phyloP scores from a whole-genome alignment of 2,888 invertebrate genomes.

The Penaeus monodon region DNA sequence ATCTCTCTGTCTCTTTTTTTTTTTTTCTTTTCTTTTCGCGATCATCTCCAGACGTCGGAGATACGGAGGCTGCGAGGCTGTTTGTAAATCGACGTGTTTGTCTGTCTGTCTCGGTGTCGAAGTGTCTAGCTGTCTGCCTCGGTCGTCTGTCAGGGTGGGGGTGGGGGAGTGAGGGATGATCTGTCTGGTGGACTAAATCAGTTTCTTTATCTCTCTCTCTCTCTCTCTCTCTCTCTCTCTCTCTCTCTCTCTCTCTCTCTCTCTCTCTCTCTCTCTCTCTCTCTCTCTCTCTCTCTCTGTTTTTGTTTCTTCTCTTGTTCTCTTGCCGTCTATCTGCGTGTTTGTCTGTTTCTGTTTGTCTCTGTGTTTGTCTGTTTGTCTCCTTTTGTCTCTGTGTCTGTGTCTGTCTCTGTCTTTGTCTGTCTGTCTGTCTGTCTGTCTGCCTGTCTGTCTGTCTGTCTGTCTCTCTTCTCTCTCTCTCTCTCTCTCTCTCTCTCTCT shows the following conservation, averaged over 20 bases:
- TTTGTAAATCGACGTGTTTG: too few relatives aligned
- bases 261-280: not conserved
- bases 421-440: too few relatives aligned
- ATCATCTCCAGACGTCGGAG: too few relatives aligned
- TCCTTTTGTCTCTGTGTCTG: not conserved
- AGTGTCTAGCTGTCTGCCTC: too few relatives aligned
- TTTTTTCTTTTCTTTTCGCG: too few relatives aligned
- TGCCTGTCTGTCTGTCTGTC: not conserved
- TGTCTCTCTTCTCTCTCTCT: not conserved
- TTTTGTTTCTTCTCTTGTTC: not conserved
- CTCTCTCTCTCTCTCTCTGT: not conserved
- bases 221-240: not conserved
- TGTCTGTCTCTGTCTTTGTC: not conserved
- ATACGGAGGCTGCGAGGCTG: too few relatives aligned
- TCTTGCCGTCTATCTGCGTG: not conserved
- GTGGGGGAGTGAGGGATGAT: too few relatives aligned
- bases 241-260: not conserved
- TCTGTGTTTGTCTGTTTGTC: not conserved
- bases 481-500: not conserved
- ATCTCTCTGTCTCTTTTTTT: too few relatives aligned
- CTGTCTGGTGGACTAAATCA: not conserved
- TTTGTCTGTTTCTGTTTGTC: not conserved
- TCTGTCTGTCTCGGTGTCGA: too few relatives aligned
- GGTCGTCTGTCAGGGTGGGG: too few relatives aligned
- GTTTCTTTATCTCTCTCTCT: not conserved